Base-by-base conservation (phyloP, 2,113 vertebrate species). In the Gallinago media region DNA sequence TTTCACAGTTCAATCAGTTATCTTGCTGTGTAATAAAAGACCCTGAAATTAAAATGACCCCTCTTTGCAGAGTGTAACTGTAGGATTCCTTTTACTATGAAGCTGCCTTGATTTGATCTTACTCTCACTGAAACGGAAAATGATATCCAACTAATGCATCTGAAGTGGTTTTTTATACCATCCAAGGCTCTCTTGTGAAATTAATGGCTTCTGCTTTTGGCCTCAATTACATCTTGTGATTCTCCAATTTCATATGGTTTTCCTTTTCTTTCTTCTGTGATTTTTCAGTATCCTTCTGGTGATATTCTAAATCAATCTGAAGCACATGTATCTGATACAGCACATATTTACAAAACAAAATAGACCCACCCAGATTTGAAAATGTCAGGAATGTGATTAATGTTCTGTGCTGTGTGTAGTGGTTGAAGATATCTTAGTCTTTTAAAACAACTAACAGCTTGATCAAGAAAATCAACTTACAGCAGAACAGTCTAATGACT, bases 11-110 rank as follows among this genome's bases (percentile, higher is more conserved):
- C 93, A 96, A 23, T 96, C 94, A 97, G 91, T 94, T 97, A 96
- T 96, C 94, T 97, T 96, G 73, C 93, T 96, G 66, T 93, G 83
- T 92, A 98, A 97, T 97, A 96, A 97, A 97, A 96, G 89, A 94
- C 88, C 49, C 85, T 97, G 88, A 97, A 97, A 97, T 98, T 97
- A 97, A 97, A 98, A 97, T 98, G 93, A 96, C 94, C 94, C 36
- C 58, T 94, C 92, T 97, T 95, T 93, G 88, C 85, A 90, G 92
- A 96, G 73, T 88, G 84, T 89, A 96, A 93, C 89, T 96, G 47
- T 95, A 91, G 94, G 67, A 93, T 96, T 97, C 80, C 78, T 95
- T 95, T 97, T 96, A 59, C 89, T 84, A 58, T 32, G 52, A 89
- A 82, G 31, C 58, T 92, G 75, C 58, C 81, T 96, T 91, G 66